Conservation (phyloP, 2,797 vertebrate species). For the Syngnathus acus region DNA sequence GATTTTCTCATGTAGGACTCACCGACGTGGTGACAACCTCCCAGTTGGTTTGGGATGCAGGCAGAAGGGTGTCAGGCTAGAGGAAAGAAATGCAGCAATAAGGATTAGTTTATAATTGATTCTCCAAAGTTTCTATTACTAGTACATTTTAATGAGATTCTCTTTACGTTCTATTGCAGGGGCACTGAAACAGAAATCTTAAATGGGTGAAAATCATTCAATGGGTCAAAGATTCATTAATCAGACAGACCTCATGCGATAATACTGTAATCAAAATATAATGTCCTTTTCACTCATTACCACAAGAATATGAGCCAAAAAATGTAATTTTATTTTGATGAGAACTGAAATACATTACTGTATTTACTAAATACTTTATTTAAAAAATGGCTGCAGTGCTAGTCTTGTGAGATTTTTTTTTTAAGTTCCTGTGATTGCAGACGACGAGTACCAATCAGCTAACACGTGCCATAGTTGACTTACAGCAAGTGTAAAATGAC, state of each 20-base stretch:
- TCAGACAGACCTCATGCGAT: not conserved
- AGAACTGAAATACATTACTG: not conserved
- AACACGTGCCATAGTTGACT: not conserved
- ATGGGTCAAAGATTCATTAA: not conserved
- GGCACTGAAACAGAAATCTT: not conserved
- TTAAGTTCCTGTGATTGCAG: no score
- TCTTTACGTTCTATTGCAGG: not conserved
- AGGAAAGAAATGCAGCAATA: constrained; percentile 47
- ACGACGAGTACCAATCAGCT: not conserved
- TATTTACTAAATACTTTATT: no score
- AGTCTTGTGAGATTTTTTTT: no score
- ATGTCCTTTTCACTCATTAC: no score
- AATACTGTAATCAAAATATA: not conserved
- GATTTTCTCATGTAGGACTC: constrained; percentile 54
- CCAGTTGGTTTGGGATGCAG: constrained; percentile 81
- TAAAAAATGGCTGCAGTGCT: no score
- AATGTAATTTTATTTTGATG: no score
- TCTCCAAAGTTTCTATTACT: not conserved
- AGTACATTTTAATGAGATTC: not conserved
- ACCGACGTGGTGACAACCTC: constrained; percentile 83
- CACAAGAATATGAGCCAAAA: no score
- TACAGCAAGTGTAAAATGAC: not conserved
- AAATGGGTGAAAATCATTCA: not conserved
- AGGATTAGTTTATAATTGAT: constrained; percentile 2
- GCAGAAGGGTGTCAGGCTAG: constrained; percentile 76